Evolutionary conservation across 2,113 vertebrate species (phyloP).

Genomic region (Syngnathus typhle): DNA sequence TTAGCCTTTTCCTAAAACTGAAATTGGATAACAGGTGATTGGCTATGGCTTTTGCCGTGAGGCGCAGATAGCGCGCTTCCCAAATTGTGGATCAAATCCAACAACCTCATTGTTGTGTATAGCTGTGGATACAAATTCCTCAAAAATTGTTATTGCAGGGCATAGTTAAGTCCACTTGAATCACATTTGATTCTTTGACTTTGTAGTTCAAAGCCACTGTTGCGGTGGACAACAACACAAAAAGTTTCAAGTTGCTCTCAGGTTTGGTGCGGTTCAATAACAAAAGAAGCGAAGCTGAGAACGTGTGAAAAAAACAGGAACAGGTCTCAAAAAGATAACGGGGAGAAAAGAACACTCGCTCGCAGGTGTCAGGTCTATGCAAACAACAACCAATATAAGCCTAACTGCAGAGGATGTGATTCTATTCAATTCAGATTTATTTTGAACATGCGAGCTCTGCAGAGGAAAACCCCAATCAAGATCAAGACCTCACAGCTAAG

Average conservation of each 20-base stretch:
- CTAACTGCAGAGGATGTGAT: not conserved
- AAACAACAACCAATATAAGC: not conserved
- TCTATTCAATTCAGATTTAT: not conserved
- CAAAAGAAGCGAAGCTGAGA: slow-evolving; percentile 12
- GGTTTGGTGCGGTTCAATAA: not conserved
- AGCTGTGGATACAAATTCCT: no score
- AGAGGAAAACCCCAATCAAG: no score
- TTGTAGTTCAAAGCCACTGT: not conserved
- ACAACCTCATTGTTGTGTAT: no score
- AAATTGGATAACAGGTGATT: no score
- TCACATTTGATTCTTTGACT: not conserved
- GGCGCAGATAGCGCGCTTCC: no score
- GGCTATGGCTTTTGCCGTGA: no score
- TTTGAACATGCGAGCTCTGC: no score
- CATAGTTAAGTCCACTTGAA: no score
- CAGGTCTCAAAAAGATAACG: not conserved
- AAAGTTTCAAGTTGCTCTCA: not conserved
- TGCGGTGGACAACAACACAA: not conserved
- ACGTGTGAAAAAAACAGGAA: slow-evolving; percentile 63
- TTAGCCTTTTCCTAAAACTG: no score
- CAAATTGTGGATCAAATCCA: no score
- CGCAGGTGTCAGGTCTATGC: slow-evolving; percentile 32
- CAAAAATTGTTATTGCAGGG: no score
- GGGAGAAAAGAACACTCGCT: not conserved
- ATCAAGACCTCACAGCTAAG: no score